Percentiles rank a stretch among this genome's conserved stretches.
phyloP scores from a whole-genome alignment of 2,113 vertebrate genomes.

The Panthera leo region DNA sequence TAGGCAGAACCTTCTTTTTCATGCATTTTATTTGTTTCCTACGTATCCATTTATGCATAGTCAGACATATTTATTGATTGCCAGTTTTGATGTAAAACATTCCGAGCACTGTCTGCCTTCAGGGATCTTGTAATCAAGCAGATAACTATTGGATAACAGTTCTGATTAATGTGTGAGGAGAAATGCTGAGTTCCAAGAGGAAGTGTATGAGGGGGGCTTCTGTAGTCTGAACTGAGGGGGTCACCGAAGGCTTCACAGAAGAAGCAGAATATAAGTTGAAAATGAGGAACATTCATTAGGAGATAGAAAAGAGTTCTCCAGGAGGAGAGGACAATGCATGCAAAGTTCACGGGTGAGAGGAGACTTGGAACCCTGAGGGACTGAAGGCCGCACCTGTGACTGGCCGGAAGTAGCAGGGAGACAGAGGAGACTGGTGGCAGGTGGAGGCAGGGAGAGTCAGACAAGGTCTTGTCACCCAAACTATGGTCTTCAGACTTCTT shows the following conservation, averaged over 20 bases:
- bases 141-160: background rate
- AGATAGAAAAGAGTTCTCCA: background rate
- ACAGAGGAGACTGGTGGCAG: background rate
- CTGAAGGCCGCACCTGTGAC: accelerated
- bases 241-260: background rate
- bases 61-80: background rate
- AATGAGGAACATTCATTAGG: background rate
- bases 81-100: background rate
- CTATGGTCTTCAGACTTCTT: background rate
- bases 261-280: background rate
- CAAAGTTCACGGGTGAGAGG: background rate
- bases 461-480: background rate
- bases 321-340: background rate
- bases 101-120: background rate
- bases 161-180: background rate
- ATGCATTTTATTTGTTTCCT: background rate
- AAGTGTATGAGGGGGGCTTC: background rate
- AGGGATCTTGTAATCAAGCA: background rate
- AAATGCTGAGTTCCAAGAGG: background rate
- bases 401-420: background rate
- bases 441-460: accelerated
- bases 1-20: background rate
- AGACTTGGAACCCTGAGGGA: background rate
- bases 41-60: background rate
- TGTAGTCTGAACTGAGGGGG: background rate